Base-by-base conservation (phyloP, 37 sponge, comb jelly and placozoan genomes). In the Sycon ciliatum region DNA sequence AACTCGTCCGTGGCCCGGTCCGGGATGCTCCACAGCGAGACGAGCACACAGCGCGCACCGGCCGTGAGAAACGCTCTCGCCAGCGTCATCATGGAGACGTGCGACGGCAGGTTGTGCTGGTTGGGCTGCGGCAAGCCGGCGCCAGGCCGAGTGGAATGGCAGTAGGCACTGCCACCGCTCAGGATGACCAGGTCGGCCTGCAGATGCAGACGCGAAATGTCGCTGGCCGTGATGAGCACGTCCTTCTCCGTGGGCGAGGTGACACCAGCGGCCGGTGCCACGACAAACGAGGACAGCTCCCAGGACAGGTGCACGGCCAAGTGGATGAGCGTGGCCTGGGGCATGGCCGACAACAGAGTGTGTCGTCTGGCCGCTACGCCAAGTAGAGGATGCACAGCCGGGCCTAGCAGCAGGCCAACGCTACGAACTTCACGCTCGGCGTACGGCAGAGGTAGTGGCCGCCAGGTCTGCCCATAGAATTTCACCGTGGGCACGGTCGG, bases 1-100 rank as follows among this genome's bases (percentile, higher is more conserved):
- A 60, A 22, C 32, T 60, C 63, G 26, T 60, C 63, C 7, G 63
- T 60, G 63, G 63, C 63, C 9, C 63, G 11, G 16, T 60, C 63
- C 26, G 63, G 63, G 9, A 24, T 11, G 16, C 22, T 22, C 63
- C 63, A 60, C 29, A 60, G 11, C 11, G 63, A 60, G 29, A 60
- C 9, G 16, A 60, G 7, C 7, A 60, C 63, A 26, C 29, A n/a
- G 7, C 63, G 63, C 7, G 63, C 63, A 26, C 63, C 63, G n/a
- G 63, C 63, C 9, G 30, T n/a, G 16, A 60, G 11, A 18, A 60
- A 60, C 22, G 63, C 7, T 60, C 63, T 11, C 11, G 26, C 63
- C 11, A 24, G 7, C 7, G 31, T 9, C 31, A 60, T 11, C 27
- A 60, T 11, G 9, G 63, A 60, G 16, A 22, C 63, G 32, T 11